Evolutionary conservation across 2,888 invertebrate genomes (phyloP).

Genomic region (Eucriotettix oculatus): DNA sequence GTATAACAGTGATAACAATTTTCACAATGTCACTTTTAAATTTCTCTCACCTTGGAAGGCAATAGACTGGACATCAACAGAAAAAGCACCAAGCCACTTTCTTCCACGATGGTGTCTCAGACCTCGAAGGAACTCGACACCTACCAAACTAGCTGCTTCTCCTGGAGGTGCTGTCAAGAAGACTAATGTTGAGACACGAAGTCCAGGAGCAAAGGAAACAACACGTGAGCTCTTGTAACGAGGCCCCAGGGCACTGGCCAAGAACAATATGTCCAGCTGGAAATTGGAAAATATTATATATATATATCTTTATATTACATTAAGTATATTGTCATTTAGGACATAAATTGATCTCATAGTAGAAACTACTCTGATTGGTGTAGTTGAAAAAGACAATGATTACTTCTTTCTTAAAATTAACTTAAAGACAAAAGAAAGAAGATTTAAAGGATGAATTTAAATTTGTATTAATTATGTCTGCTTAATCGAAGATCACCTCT

Average conservation of each 20-base stretch:
- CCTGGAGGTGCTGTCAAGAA: slow-evolving; percentile 15
- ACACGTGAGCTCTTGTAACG: slow-evolving; percentile 17
- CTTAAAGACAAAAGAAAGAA: no score
- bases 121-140: slow-evolving; percentile 21
- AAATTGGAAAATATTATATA: slow-evolving; percentile 1
- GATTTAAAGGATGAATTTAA: no score
- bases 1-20: no score
- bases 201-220: slow-evolving; percentile 11
- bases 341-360: no score
- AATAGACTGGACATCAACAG: slow-evolving; percentile 22
- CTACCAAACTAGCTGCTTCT: slow-evolving; percentile 20
- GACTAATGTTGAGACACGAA: slow-evolving; percentile 16
- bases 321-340: no score
- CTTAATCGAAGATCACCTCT: no score
- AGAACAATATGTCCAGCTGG: slow-evolving; percentile 18
- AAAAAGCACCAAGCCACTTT: slow-evolving; percentile 20
- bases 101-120: slow-evolving; percentile 20
- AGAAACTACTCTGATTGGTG: no score
- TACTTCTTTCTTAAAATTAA: no score
- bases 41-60: slow-evolving; percentile 16
- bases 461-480: no score
- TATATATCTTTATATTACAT: no score
- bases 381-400: no score
- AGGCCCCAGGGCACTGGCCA: slow-evolving; percentile 14
- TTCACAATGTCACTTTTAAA: no score